These are phyloP conservation scores for Coremacera marginata DNA, from an alignment of 2,888 invertebrate species.

Conservation along the genomic window DNA sequence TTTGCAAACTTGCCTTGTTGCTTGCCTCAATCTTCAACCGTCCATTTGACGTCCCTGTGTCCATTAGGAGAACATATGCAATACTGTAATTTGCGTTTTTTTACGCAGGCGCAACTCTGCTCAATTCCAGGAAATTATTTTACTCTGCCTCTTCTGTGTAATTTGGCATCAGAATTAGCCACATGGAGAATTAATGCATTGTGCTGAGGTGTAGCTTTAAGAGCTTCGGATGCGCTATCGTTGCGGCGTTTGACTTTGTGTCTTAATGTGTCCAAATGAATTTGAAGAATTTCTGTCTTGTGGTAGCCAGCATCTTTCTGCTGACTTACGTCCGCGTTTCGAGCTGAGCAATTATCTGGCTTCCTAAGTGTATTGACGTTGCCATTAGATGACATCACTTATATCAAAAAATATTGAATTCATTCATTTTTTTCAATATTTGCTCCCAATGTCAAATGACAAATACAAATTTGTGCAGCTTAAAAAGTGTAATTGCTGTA, in stretches of 20 bases:
- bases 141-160: conserved; percentile 23
- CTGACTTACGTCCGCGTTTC: too few relatives aligned
- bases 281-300: conserved; percentile 51
- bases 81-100: conserved; percentile 47
- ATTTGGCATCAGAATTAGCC: conserved; percentile 19
- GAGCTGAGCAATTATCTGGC: too few relatives aligned
- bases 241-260: conserved; percentile 44
- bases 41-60: neutral
- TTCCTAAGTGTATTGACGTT: too few relatives aligned
- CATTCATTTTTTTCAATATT: too few relatives aligned
- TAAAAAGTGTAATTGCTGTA: too few relatives aligned
- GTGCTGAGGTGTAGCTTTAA: neutral
- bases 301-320: conserved; percentile 17
- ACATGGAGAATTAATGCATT: neutral
- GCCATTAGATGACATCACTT: too few relatives aligned
- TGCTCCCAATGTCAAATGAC: too few relatives aligned
- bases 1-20: conserved; percentile 27
- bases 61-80: conserved; percentile 44
- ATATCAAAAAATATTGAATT: too few relatives aligned
- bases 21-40: neutral
- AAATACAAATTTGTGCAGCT: too few relatives aligned
- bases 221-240: neutral
- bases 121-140: conserved; percentile 33
- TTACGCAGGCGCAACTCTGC: conserved; percentile 29
- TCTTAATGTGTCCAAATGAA: conserved; percentile 59